Evolutionary conservation across 2,113 vertebrate genomes (phyloP).

Genomic region (Rhinolophus ferrumequinum): DNA sequence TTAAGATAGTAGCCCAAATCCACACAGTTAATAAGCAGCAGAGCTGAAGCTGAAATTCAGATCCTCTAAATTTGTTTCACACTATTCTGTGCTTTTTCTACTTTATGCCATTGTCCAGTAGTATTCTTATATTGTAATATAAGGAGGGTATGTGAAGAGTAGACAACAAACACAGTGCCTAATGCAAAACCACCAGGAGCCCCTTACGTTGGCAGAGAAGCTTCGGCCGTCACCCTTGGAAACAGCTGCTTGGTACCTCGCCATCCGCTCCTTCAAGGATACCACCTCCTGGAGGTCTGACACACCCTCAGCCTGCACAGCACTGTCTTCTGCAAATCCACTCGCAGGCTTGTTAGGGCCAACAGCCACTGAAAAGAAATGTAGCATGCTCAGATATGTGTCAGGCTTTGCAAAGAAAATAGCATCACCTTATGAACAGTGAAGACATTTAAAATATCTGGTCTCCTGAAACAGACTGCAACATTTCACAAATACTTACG

Average conservation of each 20-base stretch:
- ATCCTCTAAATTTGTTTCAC: neutral
- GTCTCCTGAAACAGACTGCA: neutral
- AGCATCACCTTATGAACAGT: neutral
- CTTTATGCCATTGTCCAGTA: neutral
- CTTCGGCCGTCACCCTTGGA: slow-evolving; percentile 85
- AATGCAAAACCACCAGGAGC: neutral
- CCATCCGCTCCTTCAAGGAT: slow-evolving; percentile 91
- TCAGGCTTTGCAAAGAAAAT: slow-evolving; percentile 45
- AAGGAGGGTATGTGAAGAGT: neutral
- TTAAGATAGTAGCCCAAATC: neutral
- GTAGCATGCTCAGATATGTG: slow-evolving; percentile 26
- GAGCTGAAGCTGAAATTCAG: neutral
- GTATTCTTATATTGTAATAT: neutral
- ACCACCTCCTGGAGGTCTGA: slow-evolving; percentile 87
- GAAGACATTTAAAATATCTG: slow-evolving; percentile 34
- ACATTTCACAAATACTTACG: neutral
- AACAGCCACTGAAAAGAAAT: slow-evolving; percentile 84
- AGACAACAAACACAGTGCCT: neutral
- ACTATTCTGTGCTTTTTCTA: neutral
- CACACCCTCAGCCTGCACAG: slow-evolving; percentile 79
- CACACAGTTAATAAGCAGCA: neutral
- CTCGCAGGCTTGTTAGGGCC: slow-evolving; percentile 81
- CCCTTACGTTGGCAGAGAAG: slow-evolving; percentile 90
- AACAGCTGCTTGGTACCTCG: slow-evolving; percentile 93
- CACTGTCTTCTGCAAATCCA: slow-evolving; percentile 83